Base-by-base conservation (phyloP, 2,797 vertebrate genomes). In the Triplophysa bombifrons region DNA sequence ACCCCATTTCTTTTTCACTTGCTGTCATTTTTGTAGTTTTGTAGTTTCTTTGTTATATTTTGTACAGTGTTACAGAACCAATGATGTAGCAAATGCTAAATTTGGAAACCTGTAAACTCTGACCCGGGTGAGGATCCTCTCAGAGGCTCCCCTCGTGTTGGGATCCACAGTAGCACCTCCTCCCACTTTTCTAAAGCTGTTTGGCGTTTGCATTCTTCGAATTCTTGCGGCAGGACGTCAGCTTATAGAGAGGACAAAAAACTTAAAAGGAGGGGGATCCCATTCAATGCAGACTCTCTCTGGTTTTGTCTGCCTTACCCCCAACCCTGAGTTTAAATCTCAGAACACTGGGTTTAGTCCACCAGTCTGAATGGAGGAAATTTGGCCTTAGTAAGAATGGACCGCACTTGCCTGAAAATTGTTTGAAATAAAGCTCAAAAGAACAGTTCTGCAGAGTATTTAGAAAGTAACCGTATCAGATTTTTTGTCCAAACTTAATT, bases 201-300 rank as follows among this genome's bases (percentile, higher is more conserved):
- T 68, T 72, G 38, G 3, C 72, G 55, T 81, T 83, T 76, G 64
- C 86, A 84, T 83, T 85, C 86, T 65, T 25, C 19, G 60, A 44
- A 88, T 88, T 87, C 85, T 76, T 85, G 76, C 50, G 82, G 79
- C 80, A 84, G 82, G 76, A 88, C 74, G 86, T 88, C 84, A 86
- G 82, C 78, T 72, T 60, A 64, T 48, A 74, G 56, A 46, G 65
- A 66, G 80, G 71, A 85, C 82, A 80, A 72, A 81, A 84, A 78
- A 3, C 2, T 12, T 20, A 46, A 34, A 30, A 22, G 17, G 50
- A 16, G 53, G 61, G 74, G 22, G 19, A 55, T 34, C 34, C 41
- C 4, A 44, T 60, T 73, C 38, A 55, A 27, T 46, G 19, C 16
- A 13, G 61, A 20, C 60, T 55, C 53, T 77, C 64, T 70, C n/a